Evolutionary conservation across 2,888 invertebrate genomes (phyloP).

Genomic region (Aquatica leii): DNA sequence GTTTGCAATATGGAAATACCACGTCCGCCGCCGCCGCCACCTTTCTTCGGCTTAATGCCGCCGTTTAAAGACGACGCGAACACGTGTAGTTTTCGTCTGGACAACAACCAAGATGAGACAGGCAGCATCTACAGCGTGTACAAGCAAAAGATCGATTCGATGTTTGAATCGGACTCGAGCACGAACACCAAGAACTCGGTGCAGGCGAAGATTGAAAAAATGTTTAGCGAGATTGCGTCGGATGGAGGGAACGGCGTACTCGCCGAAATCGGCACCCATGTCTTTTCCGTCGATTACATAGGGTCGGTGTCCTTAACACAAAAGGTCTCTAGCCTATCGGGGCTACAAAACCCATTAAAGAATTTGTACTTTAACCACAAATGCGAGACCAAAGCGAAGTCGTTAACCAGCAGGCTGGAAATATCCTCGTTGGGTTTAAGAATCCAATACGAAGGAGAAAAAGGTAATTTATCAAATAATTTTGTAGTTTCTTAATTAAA

Average conservation of each 20-base stretch:
- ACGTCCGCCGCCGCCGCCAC: constrained; percentile 55
- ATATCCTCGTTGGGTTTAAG: constrained; percentile 76
- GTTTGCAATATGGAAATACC: constrained; percentile 55
- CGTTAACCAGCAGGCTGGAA: constrained; percentile 69
- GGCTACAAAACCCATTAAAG: constrained; percentile 81
- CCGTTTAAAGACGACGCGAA: constrained; percentile 43
- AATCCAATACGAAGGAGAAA: constrained; percentile 72
- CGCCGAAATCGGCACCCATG: constrained; percentile 59
- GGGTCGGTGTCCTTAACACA: constrained; percentile 81
- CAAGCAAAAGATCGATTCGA: constrained; percentile 85
- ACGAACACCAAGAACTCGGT: constrained; percentile 73
- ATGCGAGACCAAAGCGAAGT: constrained; percentile 64
- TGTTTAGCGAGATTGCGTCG: constrained; percentile 79
- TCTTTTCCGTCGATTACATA: constrained; percentile 79
- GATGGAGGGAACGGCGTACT: constrained; percentile 56
- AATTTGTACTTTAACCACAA: constrained; percentile 75
- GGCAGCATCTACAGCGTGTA: constrained; percentile 70
- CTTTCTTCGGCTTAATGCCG: constrained; percentile 33
- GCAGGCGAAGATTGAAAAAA: constrained; percentile 85
- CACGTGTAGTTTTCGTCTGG: constrained; percentile 53
- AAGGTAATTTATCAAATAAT: constrained; percentile 56
- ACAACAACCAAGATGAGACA: constrained; percentile 51
- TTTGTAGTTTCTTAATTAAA: too few relatives aligned
- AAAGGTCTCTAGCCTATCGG: constrained; percentile 83
- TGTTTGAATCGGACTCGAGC: constrained; percentile 68